Percentiles rank a stretch among this genome's conserved stretches.
Evolutionary conservation across 2,113 vertebrate species (phyloP).

Genomic region (Lathamus discolor): DNA sequence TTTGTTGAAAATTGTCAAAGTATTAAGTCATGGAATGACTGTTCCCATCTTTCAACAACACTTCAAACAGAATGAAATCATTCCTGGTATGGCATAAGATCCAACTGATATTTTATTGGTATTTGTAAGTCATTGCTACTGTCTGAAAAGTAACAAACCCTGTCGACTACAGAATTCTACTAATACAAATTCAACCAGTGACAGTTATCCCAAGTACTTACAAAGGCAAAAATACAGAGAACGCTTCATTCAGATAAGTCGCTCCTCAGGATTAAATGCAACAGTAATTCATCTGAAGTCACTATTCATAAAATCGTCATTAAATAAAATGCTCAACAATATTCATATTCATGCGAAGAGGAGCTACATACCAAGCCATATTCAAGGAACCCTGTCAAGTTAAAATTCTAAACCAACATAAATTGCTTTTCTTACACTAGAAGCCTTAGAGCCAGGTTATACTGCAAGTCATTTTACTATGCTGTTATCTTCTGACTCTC

Average conservation of each 20-base stretch:
- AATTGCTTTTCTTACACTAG: neutral
- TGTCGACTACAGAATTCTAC: neutral
- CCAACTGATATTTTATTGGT: neutral
- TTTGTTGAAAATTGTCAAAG: neutral
- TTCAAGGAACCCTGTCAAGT: neutral
- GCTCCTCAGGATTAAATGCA: neutral
- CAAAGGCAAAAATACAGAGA: neutral
- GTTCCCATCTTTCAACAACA: neutral
- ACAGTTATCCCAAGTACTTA: neutral
- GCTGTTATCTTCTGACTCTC: neutral
- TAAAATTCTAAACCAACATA: neutral
- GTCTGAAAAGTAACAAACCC: neutral
- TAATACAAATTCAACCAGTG: neutral
- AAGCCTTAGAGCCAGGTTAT: neutral
- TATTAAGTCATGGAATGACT: neutral
- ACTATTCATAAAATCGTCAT: neutral
- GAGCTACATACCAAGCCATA: neutral
- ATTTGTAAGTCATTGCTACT: neutral
- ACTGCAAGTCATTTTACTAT: neutral
- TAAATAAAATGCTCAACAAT: neutral
- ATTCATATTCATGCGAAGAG: neutral
- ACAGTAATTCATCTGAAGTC: neutral
- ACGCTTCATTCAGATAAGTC: neutral
- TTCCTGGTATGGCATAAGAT: neutral
- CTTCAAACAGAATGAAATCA: neutral